Evolutionary conservation across 2,888 invertebrate genomes (phyloP), one percentile per base, ranked within the genome.

Genomic region (Heliconius erato): DNA sequence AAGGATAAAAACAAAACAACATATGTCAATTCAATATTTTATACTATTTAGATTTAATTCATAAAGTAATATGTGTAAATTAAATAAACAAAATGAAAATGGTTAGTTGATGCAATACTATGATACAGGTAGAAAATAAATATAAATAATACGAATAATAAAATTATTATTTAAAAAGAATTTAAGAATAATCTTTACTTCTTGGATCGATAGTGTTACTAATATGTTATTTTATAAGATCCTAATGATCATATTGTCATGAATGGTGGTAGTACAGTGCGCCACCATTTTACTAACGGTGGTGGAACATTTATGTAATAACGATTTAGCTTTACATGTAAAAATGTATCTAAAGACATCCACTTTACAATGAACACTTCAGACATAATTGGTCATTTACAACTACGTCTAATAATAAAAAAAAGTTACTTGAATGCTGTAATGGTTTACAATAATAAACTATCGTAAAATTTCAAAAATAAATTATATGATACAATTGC

Each of bases 1-100:
- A 63, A 79, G 74, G 74, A 80, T 67, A 74, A 82, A 81, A 82
- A 82, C 82, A 79, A 82, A 82, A 82, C 79, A 82, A 82, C 79
- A 23, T 54, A 44, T 74, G 23, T 67, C 74, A 82, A 74, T 35
- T 44, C 68, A 82, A 82, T 59, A 49, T 74, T 79, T 82, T 82
- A 79, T 79, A 82, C 79, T 59, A 67, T 67, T 35, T 40, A 49
- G 67, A 44, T 67, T 44, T 28, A 78, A 12, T 6, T n/a, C 12
- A 72, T 72, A 72, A 72, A 72, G 49, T 72, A 49, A 72, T 16
- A 72, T 72, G 26, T 49, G 16, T 71, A 26, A 72, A 72, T 26
- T 49, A 72, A 49, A 44, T 16, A 72, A 72, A 72, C 44, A 49
- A 44, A 72, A 40, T 26, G 26, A 44, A 49, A 44, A 72, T 3